phyloP scores from a whole-genome alignment of 2,888 invertebrate species.

The Pseudanteris insignis region DNA sequence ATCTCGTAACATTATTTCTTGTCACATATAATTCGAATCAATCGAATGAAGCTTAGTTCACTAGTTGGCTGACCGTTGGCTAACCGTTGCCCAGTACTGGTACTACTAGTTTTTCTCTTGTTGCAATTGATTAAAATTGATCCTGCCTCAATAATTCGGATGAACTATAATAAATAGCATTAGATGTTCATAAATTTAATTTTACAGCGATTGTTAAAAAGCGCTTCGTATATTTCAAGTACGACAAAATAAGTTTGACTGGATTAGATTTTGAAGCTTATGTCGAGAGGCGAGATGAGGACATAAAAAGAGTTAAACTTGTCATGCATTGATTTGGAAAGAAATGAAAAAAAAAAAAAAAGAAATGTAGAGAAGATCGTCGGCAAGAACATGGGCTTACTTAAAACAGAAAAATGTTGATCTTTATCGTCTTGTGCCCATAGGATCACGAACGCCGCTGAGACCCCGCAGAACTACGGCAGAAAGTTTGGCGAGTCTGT shows the following conservation, averaged over 20 bases:
- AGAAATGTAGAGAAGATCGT: slow-evolving; percentile 42
- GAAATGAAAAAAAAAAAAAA: no score
- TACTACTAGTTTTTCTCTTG: background rate
- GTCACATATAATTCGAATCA: no score
- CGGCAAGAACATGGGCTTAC: slow-evolving; percentile 45
- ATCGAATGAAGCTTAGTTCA: no score
- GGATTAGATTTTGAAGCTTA: slow-evolving; percentile 21
- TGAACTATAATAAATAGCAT: no score
- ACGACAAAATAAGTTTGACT: background rate
- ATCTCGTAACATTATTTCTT: no score
- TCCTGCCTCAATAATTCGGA: no score
- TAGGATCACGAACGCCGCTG: slow-evolving; percentile 39
- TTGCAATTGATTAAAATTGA: background rate
- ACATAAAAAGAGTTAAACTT: slow-evolving; percentile 43
- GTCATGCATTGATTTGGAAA: slow-evolving; percentile 31
- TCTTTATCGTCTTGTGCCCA: slow-evolving; percentile 49
- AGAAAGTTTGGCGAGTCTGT: slow-evolving; percentile 51
- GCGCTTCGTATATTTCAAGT: background rate
- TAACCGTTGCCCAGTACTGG: no score
- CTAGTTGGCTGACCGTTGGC: no score
- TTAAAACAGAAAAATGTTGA: slow-evolving; percentile 50
- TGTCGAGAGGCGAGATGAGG: slow-evolving; percentile 28
- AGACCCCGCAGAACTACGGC: slow-evolving; percentile 37
- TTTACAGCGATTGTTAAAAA: background rate
- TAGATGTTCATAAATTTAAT: background rate